Conservation (phyloP, 2,113 vertebrate genomes). For the Podarcis raffonei region DNA sequence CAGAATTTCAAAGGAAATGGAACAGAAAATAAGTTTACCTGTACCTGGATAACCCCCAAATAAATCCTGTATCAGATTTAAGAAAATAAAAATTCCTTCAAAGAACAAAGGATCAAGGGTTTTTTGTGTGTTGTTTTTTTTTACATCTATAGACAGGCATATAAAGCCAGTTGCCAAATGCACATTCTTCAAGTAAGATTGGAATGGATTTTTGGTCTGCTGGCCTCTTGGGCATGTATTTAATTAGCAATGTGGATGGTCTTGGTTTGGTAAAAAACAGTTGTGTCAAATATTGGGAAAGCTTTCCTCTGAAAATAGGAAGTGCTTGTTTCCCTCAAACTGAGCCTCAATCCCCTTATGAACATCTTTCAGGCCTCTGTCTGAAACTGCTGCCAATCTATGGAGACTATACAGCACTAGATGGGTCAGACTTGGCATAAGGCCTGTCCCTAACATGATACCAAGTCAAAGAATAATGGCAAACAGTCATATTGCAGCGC, state of each 20-base stretch:
- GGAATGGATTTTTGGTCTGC: not conserved
- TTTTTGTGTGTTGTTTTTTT: not conserved
- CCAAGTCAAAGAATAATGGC: not conserved
- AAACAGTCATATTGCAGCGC: not conserved
- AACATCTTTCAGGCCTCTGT: not conserved
- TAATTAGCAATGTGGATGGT: not conserved
- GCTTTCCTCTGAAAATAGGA: not conserved
- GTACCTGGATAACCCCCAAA: not conserved
- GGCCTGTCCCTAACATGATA: not conserved
- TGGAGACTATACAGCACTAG: too few relatives aligned
- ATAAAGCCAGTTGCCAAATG: not conserved
- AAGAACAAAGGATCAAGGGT: not conserved
- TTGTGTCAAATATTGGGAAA: not conserved
- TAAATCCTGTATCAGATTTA: not conserved
- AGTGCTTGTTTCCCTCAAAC: not conserved
- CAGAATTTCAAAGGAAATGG: slow-evolving; percentile 31
- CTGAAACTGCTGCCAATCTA: too few relatives aligned
- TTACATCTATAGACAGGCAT: not conserved
- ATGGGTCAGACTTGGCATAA: too few relatives aligned
- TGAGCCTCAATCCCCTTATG: not conserved
- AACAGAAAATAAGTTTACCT: not conserved
- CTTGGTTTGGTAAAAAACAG: not conserved
- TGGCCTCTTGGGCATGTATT: not conserved
- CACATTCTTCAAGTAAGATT: not conserved
- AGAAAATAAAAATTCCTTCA: not conserved